A percentile compares a stretch with the other conserved stretches of the same genome.
phyloP scores from a whole-genome alignment of 2,797 vertebrate genomes.

The Cryptoprocta ferox region DNA sequence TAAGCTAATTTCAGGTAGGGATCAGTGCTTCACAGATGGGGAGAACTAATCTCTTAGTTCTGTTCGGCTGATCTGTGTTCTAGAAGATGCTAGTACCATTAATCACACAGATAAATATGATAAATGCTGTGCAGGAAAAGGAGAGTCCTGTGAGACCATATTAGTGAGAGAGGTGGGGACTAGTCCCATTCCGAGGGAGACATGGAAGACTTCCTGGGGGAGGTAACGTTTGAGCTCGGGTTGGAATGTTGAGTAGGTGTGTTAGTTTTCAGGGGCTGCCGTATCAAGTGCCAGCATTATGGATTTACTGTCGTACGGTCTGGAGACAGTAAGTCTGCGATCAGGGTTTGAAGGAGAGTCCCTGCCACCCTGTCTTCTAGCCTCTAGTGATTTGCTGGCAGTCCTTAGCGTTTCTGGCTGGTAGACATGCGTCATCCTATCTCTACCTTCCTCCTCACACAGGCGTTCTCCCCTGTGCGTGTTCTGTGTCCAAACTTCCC shows the following conservation, averaged over 20 bases:
- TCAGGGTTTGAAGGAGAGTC: not conserved
- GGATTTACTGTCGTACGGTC: not conserved
- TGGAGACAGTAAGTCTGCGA: not conserved
- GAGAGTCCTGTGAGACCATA: not conserved
- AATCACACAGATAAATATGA: not conserved
- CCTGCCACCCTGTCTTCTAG: not conserved
- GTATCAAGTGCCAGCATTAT: not conserved
- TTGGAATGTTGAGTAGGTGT: not conserved
- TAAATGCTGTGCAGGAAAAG: not conserved
- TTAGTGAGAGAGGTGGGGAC: not conserved
- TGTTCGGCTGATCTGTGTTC: not conserved
- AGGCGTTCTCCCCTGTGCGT: not conserved
- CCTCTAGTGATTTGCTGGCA: not conserved
- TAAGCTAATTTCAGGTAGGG: not conserved
- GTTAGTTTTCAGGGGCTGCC: not conserved
- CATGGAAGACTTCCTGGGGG: not conserved
- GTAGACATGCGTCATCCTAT: not conserved
- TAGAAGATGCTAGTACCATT: not conserved
- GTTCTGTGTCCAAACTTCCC: not conserved
- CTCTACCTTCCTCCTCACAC: not conserved
- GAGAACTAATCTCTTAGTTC: not conserved
- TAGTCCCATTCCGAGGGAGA: not conserved
- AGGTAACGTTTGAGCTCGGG: not conserved
- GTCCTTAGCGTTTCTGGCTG: not conserved
- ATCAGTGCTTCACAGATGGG: not conserved